These are phyloP conservation scores for Ctenoplectra terminalis DNA, from an alignment of 1,140 invertebrate genomes.

Conservation along the genomic window DNA sequence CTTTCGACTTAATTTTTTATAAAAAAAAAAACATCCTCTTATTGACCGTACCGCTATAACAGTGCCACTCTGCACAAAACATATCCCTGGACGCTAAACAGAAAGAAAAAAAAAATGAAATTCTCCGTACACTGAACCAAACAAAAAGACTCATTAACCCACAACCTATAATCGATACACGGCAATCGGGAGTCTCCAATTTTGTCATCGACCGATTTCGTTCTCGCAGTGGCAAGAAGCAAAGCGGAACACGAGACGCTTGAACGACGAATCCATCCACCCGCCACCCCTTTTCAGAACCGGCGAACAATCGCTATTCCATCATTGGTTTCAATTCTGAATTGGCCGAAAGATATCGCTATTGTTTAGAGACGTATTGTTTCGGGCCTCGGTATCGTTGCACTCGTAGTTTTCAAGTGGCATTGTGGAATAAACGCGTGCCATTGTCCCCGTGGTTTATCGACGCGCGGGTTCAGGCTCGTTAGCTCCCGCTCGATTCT, in stretches of 20 bases:
- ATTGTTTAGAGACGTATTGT: conserved; percentile 75
- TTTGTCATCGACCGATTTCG: conserved; percentile 35
- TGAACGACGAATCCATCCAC: conserved; percentile 3
- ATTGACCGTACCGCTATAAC: too few species aligned
- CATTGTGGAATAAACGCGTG: conserved; percentile 76
- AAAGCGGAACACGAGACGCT: conserved; percentile 25
- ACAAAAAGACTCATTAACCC: neutral
- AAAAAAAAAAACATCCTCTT: too few species aligned
- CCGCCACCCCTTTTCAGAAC: neutral
- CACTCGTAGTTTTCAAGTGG: conserved; percentile 75
- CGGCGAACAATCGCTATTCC: conserved; percentile 68
- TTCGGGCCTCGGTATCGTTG: conserved; percentile 41
- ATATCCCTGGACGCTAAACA: too few species aligned
- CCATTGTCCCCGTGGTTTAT: conserved; percentile 74
- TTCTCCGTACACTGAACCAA: too few species aligned
- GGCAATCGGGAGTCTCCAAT: neutral
- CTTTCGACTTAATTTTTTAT: too few species aligned
- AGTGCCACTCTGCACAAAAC: too few species aligned
- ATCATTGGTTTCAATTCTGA: conserved; percentile 70
- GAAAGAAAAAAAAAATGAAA: too few species aligned
- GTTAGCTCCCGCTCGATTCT: conserved; percentile 63
- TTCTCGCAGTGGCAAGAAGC: conserved; percentile 21
- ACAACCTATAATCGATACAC: neutral
- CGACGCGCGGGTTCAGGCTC: conserved; percentile 62
- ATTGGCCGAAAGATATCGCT: conserved; percentile 74